Evolutionary conservation across 2,113 vertebrate genomes (phyloP), one percentile per base, ranked within the genome.

Genomic region (Burhinus oedicnemus): DNA sequence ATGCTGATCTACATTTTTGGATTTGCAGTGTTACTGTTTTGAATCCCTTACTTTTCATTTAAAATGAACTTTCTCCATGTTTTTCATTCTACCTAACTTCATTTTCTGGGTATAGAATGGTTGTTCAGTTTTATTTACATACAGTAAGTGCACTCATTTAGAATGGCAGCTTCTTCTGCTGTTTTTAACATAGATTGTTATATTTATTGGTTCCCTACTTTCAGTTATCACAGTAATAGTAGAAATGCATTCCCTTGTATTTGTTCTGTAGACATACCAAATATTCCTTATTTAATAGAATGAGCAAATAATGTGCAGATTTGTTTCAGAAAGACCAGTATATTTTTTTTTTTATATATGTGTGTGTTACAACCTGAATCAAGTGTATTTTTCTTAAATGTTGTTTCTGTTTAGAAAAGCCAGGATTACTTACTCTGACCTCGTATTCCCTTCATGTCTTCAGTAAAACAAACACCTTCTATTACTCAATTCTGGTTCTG

Each of bases 401-500:
- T 83, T 93, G 38, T 91, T 93, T 95, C 83, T 95, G 2, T 97
- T 96, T 97, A 99, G 98, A 80, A 74, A 97, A 97, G 74, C 92
- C 97, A 91, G 98, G 98, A 92, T 89, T 98, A 89, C 58, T 94
- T 79, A 98, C 96, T 94, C 96, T 98, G 91, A 98, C 83, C 5
- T 98, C 94, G 0, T 97, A 98, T 97, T 99, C 99, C 9, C 97
- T 99, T 65, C 98, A 99, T 19, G 87, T 99, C 81, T 97, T 99
- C 98, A 99, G 99, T 97, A 99, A 99, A 98, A 98, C 97, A 79
- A 98, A 99, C 90, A 84, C 80, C 65, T 99, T 99, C 96, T 99
- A 98, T 97, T 99, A 99, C 95, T 98, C 98, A 44, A 27, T 99
- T 95, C 95, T 99, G 94, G 84, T 99, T 93, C 98, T 99, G 97